Conservation (phyloP, 2,888 invertebrate genomes). For the Eretmocerus hayati region DNA sequence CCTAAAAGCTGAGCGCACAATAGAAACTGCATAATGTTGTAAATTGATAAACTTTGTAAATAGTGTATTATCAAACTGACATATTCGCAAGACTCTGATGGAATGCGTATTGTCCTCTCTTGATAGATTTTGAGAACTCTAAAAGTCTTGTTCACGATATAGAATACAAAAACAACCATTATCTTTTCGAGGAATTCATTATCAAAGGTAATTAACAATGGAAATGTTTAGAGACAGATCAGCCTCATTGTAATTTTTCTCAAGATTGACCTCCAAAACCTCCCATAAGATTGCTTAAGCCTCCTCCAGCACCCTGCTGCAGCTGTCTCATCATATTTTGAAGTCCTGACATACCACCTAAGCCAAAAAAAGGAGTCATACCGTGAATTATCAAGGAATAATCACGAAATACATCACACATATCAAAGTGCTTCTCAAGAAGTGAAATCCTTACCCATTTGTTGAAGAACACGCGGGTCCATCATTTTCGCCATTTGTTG, state of each 20-base stretch:
- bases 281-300: slow-evolving; percentile 54
- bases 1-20: too few relatives aligned
- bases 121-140: too few relatives aligned
- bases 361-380: neutral
- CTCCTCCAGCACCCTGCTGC: slow-evolving; percentile 59
- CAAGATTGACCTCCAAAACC: slow-evolving; percentile 52
- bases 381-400: neutral
- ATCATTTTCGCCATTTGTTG: slow-evolving; percentile 99
- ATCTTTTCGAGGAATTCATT: slow-evolving; percentile 6
- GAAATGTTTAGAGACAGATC: slow-evolving; percentile 5
- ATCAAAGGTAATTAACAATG: slow-evolving; percentile 45
- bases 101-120: too few relatives aligned
- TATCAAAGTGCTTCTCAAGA: slow-evolving; percentile 6
- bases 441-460: slow-evolving; percentile 74
- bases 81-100: too few relatives aligned
- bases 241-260: slow-evolving; percentile 23
- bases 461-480: slow-evolving; percentile 96
- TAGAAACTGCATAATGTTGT: too few relatives aligned
- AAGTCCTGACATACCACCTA: slow-evolving; percentile 91
- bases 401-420: slow-evolving; percentile 3
- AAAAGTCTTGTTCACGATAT: too few relatives aligned
- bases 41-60: too few relatives aligned
- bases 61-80: too few relatives aligned
- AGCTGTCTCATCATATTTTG: slow-evolving; percentile 98
- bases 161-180: slow-evolving; percentile 8